Evolutionary conservation across 2,888 invertebrate species (phyloP), one percentile per base, ranked within the genome.

Genomic region (Dolichomitus sp.): DNA sequence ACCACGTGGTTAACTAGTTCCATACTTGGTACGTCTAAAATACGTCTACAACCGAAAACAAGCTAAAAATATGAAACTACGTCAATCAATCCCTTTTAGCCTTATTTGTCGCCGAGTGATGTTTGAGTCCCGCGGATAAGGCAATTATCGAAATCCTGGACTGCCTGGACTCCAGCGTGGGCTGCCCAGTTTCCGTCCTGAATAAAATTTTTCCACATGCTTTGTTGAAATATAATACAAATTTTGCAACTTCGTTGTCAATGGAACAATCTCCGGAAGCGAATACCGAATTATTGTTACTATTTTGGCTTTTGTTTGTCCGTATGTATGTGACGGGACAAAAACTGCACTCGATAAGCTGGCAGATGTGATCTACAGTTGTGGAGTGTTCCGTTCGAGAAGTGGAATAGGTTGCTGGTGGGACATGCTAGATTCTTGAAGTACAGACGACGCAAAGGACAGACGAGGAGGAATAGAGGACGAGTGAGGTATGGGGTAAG

Each of bases 401-500:
- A 40, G 42, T 54, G 27, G 42, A 30, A 45, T 70, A 17, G 48
- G 11, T 48, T 30, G 33, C 30, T 5, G 7, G 45, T 27, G 45
- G 27, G 27, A 27, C 45, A 23, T 42, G 45, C 40, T 27, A 52
- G 52, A 52, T 40, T 54, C 69, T 57, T 2, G 33, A 17, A 27
- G 30, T 12, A 12, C 33, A 30, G 42, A n/a, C 33, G 42, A 12
- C n/a, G 40, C 7, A 33, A 52, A 14, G 57, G 11, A 42, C 14
- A 45, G 54, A 19, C 23, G 69, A 33, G 59, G 68, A 48, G 68
- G 70, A 17, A 83, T 70, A 73, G 77, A 52, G 66, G 79, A 79
- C 73, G 81, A 83, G 74, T 66, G 81, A 79, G 74, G 81, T 80
- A 81, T 54, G 70, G 83, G 85, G 81, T 85, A 87, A 84, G 72